Conservation (phyloP, 1,140 invertebrate species). For the Megalopta genalis region DNA sequence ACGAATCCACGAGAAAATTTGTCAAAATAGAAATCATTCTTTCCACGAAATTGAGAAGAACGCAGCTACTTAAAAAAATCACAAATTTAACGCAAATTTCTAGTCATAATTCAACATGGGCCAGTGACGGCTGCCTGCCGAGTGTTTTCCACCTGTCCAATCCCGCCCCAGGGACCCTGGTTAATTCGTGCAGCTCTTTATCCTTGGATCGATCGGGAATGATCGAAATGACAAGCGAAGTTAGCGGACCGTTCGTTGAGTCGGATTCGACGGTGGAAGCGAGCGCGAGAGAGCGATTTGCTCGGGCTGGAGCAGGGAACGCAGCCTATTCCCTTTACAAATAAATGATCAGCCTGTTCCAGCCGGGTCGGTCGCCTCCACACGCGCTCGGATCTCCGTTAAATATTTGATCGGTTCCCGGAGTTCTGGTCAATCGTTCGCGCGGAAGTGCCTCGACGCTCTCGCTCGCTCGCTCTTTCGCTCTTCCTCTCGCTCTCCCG, state of each 20-base stretch:
- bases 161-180: too few relatives aligned
- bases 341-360: constrained; percentile 33
- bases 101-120: too few relatives aligned
- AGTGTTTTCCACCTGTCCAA: too few relatives aligned
- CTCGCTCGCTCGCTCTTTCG: too few relatives aligned
- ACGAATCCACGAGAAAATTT: too few relatives aligned
- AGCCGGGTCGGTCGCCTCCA: not conserved
- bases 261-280: not conserved
- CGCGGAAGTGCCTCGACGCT: not conserved
- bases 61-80: too few relatives aligned
- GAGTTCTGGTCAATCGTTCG: constrained; percentile 19
- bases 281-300: not conserved
- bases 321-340: constrained; percentile 4
- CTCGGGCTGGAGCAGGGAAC: not conserved
- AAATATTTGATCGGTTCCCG: constrained; percentile 37
- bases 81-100: too few relatives aligned
- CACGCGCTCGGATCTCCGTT: not conserved
- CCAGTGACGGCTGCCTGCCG: too few relatives aligned
- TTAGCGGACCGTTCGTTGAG: not conserved
- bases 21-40: too few relatives aligned
- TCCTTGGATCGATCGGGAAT: not conserved
- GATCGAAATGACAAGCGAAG: not conserved
- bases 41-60: too few relatives aligned
- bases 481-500: too few relatives aligned
- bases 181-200: not conserved